Conservation (phyloP, 2,797 vertebrate genomes). For the Emydoidea blandingii region DNA sequence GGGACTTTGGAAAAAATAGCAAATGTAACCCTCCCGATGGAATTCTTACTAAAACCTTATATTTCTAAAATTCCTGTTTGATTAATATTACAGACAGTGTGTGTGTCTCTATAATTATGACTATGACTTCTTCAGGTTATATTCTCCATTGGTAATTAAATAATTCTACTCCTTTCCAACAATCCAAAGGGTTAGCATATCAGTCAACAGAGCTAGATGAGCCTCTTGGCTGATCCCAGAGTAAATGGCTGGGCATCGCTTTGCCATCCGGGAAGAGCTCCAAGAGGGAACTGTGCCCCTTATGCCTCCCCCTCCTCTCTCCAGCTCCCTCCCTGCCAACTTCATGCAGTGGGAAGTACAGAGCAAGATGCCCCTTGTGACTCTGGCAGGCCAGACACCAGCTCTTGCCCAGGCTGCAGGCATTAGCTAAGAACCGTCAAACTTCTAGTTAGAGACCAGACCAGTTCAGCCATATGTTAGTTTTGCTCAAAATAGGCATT, state of each 20-base stretch:
- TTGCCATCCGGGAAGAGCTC: background rate
- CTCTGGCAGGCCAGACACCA: too few species aligned
- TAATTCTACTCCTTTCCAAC: background rate
- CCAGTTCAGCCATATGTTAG: too few species aligned
- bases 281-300: background rate
- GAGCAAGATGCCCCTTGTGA: background rate
- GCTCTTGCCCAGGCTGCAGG: too few species aligned
- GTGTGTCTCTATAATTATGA: conserved; percentile 4
- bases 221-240: background rate
- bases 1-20: conserved; percentile 61
- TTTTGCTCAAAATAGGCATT: too few species aligned
- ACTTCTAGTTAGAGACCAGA: too few species aligned
- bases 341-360: background rate
- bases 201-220: background rate
- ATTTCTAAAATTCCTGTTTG: conserved; percentile 55
- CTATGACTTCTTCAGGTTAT: background rate
- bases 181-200: background rate
- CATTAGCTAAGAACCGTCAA: too few species aligned
- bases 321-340: background rate
- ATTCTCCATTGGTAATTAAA: background rate
- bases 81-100: conserved; percentile 58
- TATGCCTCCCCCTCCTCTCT: background rate
- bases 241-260: background rate
- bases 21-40: conserved; percentile 63
- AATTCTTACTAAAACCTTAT: conserved; percentile 62